phyloP scores from a whole-genome alignment of 2,888 invertebrate genomes.

The Mythimna pallens region DNA sequence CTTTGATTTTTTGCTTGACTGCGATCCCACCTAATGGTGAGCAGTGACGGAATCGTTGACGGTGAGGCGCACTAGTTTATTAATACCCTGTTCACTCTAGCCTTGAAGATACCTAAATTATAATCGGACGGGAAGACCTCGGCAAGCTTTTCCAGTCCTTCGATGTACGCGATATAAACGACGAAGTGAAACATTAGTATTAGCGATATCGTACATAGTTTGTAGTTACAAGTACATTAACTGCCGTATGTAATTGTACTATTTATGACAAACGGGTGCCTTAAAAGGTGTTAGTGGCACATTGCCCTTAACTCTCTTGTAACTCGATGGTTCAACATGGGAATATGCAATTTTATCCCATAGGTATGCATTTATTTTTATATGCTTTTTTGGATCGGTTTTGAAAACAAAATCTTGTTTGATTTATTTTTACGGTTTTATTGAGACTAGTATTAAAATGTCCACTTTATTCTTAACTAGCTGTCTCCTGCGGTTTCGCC shows the following conservation, averaged over 20 bases:
- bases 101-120: no score
- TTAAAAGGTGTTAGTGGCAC: conserved; percentile 37
- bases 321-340: conserved; percentile 13
- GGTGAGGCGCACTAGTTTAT: no score
- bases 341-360: conserved; percentile 36
- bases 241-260: conserved; percentile 7
- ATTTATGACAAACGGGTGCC: conserved; percentile 37
- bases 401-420: conserved; percentile 1
- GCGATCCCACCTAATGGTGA: no score
- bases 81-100: no score
- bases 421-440: neutral
- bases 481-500: no score
- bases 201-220: conserved; percentile 11
- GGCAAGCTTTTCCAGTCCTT: neutral
- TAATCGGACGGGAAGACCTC: no score
- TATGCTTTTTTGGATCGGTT: neutral
- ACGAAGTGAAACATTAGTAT: no score
- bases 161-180: no score
- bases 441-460: neutral
- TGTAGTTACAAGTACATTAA: conserved; percentile 28
- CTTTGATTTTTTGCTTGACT: no score
- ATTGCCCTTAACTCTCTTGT: conserved; percentile 16
- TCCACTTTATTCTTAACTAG: no score
- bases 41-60: no score
- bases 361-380: conserved; percentile 17